Evolutionary conservation across 2,888 invertebrate genomes (phyloP).

Genomic region (Perdita meconis): DNA sequence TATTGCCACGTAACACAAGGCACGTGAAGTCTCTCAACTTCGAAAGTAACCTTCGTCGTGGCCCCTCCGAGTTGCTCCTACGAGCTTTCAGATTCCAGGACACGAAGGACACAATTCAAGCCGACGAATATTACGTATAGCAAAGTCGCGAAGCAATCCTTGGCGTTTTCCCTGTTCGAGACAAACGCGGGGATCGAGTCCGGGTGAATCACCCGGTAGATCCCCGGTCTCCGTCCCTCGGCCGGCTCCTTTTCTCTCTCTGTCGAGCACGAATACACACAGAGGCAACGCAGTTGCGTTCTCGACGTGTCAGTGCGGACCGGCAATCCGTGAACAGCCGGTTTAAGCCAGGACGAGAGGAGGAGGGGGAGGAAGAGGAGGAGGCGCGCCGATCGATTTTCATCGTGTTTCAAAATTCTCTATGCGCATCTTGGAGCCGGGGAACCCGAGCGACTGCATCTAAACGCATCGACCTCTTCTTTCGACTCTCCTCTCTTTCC

Average conservation of each 20-base stretch:
- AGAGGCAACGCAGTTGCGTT: conserved; percentile 38
- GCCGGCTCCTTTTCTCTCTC: conserved; percentile 10
- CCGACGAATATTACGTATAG: too few relatives aligned
- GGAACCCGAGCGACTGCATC: too few relatives aligned
- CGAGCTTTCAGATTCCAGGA: too few relatives aligned
- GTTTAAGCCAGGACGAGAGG: conserved; percentile 61
- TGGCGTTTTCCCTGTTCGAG: neutral
- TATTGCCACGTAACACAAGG: too few relatives aligned
- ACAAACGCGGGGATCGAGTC: neutral
- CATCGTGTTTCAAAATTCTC: conserved; percentile 70
- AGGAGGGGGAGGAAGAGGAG: conserved; percentile 27
- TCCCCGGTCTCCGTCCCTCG: conserved; percentile 3
- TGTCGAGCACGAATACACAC: conserved; percentile 13
- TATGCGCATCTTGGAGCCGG: conserved; percentile 60
- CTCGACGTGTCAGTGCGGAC: conserved; percentile 44
- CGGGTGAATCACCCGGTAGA: conserved; percentile 32
- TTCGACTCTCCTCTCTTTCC: neutral
- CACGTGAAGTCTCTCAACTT: too few relatives aligned
- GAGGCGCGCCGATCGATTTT: conserved; percentile 67
- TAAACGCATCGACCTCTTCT: too few relatives aligned
- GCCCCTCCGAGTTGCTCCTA: too few relatives aligned
- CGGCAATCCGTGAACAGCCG: conserved; percentile 73
- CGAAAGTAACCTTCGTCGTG: too few relatives aligned
- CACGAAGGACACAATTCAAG: too few relatives aligned
- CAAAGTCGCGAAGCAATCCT: too few relatives aligned